phyloP scores from a whole-genome alignment of 2,888 invertebrate species.

The Lasioglossum morio region DNA sequence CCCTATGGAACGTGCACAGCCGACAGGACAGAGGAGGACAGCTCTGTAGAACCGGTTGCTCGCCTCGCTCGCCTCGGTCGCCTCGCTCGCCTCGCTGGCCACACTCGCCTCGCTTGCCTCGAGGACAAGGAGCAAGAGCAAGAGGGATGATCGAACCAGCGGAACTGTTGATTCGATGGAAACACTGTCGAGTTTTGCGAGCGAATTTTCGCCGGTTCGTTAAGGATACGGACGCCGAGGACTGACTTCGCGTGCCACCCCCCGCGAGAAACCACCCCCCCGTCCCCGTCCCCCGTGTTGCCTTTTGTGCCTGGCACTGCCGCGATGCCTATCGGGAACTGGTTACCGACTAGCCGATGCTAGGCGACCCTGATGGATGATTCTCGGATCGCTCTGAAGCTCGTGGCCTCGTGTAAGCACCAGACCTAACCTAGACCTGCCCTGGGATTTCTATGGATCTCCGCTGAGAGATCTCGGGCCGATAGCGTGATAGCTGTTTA shows the following conservation, averaged over 20 bases:
- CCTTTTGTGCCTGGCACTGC: slow-evolving; percentile 44
- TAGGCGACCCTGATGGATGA: background rate
- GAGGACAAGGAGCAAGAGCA: slow-evolving; percentile 33
- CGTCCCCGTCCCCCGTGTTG: too few relatives aligned
- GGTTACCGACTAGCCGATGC: slow-evolving; percentile 23
- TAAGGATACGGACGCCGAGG: slow-evolving; percentile 39
- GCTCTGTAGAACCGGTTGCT: slow-evolving; percentile 27
- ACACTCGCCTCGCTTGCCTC: background rate
- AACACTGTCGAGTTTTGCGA: slow-evolving; percentile 58
- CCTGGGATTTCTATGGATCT: background rate
- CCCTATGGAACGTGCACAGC: slow-evolving; percentile 69
- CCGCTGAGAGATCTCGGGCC: background rate
- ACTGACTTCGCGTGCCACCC: slow-evolving; percentile 36
- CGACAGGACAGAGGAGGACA: background rate
- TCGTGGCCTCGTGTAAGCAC: background rate
- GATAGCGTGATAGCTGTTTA: background rate
- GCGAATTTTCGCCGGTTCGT: slow-evolving; percentile 56
- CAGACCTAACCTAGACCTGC: background rate
- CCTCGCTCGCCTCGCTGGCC: too few relatives aligned
- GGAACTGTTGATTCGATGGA: slow-evolving; percentile 67
- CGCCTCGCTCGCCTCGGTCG: background rate
- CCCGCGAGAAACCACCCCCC: background rate
- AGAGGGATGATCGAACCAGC: slow-evolving; percentile 49
- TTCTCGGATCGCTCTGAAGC: background rate
- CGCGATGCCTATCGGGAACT: slow-evolving; percentile 27